phyloP scores from a whole-genome alignment of 2,113 vertebrate species.

The Rhabdomys dilectus region DNA sequence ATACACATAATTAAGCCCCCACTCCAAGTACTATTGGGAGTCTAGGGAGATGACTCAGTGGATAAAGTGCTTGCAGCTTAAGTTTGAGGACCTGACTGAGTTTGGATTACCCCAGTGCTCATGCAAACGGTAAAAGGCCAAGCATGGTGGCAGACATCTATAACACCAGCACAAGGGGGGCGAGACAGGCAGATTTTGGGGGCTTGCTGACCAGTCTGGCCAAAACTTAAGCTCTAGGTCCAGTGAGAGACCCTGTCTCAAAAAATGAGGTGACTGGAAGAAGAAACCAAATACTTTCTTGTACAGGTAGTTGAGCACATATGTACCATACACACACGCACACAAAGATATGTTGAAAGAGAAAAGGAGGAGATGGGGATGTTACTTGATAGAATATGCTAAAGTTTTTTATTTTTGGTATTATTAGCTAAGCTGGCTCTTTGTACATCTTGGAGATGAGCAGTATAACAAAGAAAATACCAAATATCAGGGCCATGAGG shows the following conservation, averaged over 20 bases:
- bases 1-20: not conserved
- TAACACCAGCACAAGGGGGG: not conserved
- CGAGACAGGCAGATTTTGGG: not conserved
- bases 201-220: not conserved
- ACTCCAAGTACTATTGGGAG: not conserved
- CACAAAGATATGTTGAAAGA: not conserved
- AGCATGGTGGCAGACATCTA: not conserved
- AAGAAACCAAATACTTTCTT: not conserved
- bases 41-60: not conserved
- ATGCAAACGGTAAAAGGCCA: not conserved
- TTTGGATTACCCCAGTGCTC: not conserved
- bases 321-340: not conserved
- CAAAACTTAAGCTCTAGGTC: not conserved
- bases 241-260: not conserved
- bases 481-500: not conserved
- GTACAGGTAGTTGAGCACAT: not conserved
- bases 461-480: not conserved
- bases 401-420: not conserved
- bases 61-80: not conserved
- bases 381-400: not conserved
- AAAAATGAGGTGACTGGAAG: not conserved
- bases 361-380: not conserved
- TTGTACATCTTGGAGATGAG: not conserved
- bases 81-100: not conserved
- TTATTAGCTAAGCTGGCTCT: not conserved